Conservation (phyloP, 2,888 invertebrate genomes). For the Odontocerum albicorne region DNA sequence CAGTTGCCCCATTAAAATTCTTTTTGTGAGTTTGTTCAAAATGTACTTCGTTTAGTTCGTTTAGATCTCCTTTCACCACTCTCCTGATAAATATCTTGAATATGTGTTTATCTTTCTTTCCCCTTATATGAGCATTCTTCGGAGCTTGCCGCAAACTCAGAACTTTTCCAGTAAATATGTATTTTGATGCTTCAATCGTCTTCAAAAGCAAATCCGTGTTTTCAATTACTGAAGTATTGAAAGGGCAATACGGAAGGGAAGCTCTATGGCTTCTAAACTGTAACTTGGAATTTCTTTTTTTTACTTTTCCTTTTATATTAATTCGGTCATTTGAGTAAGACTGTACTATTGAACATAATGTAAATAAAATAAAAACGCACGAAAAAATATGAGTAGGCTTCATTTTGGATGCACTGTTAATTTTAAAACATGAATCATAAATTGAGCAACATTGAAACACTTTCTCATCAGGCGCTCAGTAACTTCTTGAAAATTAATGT, state of each 20-base stretch:
- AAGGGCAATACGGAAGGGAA: slow-evolving; percentile 51
- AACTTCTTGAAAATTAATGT: not conserved
- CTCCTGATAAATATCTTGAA: slow-evolving; percentile 53
- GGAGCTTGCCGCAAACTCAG: slow-evolving; percentile 45
- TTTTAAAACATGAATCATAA: not conserved
- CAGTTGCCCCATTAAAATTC: slow-evolving; percentile 49
- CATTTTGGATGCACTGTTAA: slow-evolving; percentile 10
- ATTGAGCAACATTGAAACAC: not conserved
- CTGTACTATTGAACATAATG: not conserved
- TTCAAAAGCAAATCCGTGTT: slow-evolving; percentile 57
- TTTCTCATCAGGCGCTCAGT: too few relatives aligned
- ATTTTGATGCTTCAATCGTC: slow-evolving; percentile 55
- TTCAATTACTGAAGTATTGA: slow-evolving; percentile 56
- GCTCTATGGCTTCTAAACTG: slow-evolving; percentile 51
- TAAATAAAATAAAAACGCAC: slow-evolving; percentile 7
- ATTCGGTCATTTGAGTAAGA: slow-evolving; percentile 43
- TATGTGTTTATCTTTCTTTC: slow-evolving; percentile 45
- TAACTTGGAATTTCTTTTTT: slow-evolving; percentile 44
- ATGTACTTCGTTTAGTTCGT: slow-evolving; percentile 48
- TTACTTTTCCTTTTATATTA: slow-evolving; percentile 50
- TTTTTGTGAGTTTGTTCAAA: slow-evolving; percentile 45
- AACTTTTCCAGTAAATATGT: slow-evolving; percentile 58
- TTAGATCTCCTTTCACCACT: slow-evolving; percentile 52
- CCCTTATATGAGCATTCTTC: slow-evolving; percentile 42
- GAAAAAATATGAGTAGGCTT: slow-evolving; percentile 8